Evolutionary conservation across 2,888 invertebrate species (phyloP), one percentile per base, ranked within the genome.

Genomic region (Palloptera scutellata): DNA sequence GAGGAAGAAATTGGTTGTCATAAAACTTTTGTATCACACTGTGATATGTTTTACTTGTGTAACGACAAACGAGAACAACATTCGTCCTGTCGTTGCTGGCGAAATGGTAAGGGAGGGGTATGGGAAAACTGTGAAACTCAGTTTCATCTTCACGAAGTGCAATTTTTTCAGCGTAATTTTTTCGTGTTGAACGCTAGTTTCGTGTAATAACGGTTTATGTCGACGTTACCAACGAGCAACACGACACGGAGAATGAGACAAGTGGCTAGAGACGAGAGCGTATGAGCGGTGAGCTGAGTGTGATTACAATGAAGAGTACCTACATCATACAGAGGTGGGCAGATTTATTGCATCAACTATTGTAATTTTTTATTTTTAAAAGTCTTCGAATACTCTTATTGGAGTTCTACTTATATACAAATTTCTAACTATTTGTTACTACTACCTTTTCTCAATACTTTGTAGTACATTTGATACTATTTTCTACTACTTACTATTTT

Each of bases 31-130:
- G 70, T 73, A 67, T 72, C 70, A 75, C 74, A 76, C 77, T 78
- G 78, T 76, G 78, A 73, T 74, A 71, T 79, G 78, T 76, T 75
- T 68, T 67, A 71, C 66, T 68, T 67, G 66, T 71, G 71, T 70
- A 68, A 67, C 65, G 62, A 74, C 73, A 74, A 71, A 71, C 70
- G 60, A 73, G 73, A 65, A 73, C 70, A 73, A 70, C 59, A 65
- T 59, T 52, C 15, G 30, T 19, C 60, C 60, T 20, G 53, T 43
- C 65, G 59, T 20, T 42, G 54, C 17, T 20, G 54, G 53, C 53
- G 65, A 60, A 11, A 51, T 40, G 40, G n/a, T n/a, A 10, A 53
- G 30, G 53, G 11, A 17, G 20, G 19, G 12, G 13, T 12, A 13
- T 17, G 20, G 59, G 20, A 19, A 45, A 17, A n/a, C 8, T 45